A percentile compares a stretch with the other conserved stretches of the same genome.
phyloP scores from a whole-genome alignment of 2,113 vertebrate species.

The Oxygymnocypris stewartii region DNA sequence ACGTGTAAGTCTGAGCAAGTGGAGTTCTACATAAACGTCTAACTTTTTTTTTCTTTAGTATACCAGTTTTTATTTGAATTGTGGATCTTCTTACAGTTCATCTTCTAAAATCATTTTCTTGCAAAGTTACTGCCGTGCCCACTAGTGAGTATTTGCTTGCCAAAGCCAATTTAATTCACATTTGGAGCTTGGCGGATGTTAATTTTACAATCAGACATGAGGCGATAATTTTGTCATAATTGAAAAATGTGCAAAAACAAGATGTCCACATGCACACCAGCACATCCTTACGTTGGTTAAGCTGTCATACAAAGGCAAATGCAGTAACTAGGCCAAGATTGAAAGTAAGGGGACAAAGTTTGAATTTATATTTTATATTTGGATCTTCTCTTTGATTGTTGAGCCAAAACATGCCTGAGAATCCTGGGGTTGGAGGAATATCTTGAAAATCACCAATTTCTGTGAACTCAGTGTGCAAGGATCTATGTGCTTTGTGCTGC shows the following conservation, averaged over 20 bases:
- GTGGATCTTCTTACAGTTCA: not conserved
- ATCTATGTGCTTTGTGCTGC: no score
- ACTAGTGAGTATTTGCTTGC: not conserved
- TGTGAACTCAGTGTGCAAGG: no score
- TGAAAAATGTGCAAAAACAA: constrained; percentile 3
- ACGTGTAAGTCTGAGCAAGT: not conserved
- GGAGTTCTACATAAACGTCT: not conserved
- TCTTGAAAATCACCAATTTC: no score
- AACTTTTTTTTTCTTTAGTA: not conserved
- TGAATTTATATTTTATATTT: not conserved
- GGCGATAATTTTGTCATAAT: not conserved
- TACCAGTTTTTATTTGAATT: not conserved
- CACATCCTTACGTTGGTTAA: not conserved
- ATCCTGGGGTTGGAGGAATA: not conserved
- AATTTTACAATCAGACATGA: not conserved
- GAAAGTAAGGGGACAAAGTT: not conserved
- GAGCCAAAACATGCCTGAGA: not conserved
- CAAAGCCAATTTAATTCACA: not conserved
- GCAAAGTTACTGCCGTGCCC: not conserved
- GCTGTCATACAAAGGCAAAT: constrained; percentile 14
- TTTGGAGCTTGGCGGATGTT: not conserved
- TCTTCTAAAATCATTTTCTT: not conserved
- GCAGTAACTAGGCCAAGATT: not conserved
- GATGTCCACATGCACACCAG: not conserved
- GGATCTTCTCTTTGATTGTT: not conserved